Percentiles rank a stretch among this genome's conserved stretches.
These are phyloP conservation scores for Neelides folsomi DNA, from an alignment of 2,888 invertebrate species.

Conservation along the genomic window DNA sequence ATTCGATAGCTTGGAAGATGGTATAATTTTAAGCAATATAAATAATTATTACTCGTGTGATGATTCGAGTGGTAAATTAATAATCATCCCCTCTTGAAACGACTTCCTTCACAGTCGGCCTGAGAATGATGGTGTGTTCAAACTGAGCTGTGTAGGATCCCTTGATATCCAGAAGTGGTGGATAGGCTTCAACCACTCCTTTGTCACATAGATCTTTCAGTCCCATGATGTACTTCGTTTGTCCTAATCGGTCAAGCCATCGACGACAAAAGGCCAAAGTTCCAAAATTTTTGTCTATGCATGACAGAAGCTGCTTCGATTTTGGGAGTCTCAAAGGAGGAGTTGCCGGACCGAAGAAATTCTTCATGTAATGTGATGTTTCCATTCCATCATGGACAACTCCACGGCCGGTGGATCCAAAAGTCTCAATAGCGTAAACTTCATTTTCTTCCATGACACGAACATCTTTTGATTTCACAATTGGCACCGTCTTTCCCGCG, in stretches of 20 bases:
- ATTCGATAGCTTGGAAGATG: too few relatives aligned
- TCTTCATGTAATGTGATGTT: conserved; percentile 99
- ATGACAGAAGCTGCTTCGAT: conserved; percentile 77
- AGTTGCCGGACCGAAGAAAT: conserved; percentile 80
- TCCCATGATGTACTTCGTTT: conserved; percentile 95
- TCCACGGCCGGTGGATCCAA: conserved; percentile 91
- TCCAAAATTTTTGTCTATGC: conserved; percentile 92
- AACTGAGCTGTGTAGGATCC: conserved; percentile 99
- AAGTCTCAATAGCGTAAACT: conserved; percentile 98
- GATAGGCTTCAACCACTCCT: conserved; percentile 94
- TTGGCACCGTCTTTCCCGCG: conserved; percentile 97
- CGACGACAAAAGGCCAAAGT: conserved; percentile 97
- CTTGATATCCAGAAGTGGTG: conserved; percentile 90
- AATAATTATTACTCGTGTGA: neutral
- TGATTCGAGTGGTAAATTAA: conserved; percentile 41
- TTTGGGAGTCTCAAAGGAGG: conserved; percentile 59
- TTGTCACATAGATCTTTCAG: conserved; percentile 97
- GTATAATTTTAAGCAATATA: neutral
- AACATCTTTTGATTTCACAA: conserved; percentile 96
- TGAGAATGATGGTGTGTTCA: conserved; percentile 91
- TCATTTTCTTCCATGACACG: conserved; percentile 98
- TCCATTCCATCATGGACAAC: conserved; percentile 98
- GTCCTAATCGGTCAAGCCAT: conserved; percentile 94
- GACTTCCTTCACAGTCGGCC: conserved; percentile 97
- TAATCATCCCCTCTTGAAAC: conserved; percentile 94